Conservation (phyloP, 2,113 vertebrate species). For the Tachuris rubrigastra region DNA sequence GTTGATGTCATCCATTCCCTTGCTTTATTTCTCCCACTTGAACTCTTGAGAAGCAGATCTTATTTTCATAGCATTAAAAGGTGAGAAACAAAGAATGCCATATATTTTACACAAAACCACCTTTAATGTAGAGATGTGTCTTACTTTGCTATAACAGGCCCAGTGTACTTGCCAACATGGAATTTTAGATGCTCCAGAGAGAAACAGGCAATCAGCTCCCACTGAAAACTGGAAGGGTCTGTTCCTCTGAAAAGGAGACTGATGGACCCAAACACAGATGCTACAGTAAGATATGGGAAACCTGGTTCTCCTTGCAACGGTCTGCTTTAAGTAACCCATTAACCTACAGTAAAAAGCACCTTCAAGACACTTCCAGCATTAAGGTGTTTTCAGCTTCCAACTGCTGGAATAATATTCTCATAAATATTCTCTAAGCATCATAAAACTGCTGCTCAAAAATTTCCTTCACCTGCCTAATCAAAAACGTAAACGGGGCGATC, state of each 20-base stretch:
- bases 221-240: background rate
- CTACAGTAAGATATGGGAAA: background rate
- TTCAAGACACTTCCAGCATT: background rate
- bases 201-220: background rate
- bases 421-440: background rate
- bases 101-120: background rate
- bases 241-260: background rate
- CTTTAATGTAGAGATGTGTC: background rate
- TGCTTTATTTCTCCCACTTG: background rate
- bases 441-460: background rate
- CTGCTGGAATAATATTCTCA: background rate
- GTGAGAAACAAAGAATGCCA: background rate
- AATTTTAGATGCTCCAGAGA: background rate
- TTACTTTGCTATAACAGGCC: background rate
- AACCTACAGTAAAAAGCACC: background rate
- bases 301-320: background rate
- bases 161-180: background rate
- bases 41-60: background rate
- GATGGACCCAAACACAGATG: background rate
- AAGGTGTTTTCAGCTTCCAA: background rate
- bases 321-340: background rate
- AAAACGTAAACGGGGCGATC: background rate
- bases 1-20: background rate
- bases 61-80: background rate
- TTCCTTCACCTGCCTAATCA: background rate